Evolutionary conservation across 2,113 vertebrate species (phyloP).

Genomic region (Jaculus jaculus): DNA sequence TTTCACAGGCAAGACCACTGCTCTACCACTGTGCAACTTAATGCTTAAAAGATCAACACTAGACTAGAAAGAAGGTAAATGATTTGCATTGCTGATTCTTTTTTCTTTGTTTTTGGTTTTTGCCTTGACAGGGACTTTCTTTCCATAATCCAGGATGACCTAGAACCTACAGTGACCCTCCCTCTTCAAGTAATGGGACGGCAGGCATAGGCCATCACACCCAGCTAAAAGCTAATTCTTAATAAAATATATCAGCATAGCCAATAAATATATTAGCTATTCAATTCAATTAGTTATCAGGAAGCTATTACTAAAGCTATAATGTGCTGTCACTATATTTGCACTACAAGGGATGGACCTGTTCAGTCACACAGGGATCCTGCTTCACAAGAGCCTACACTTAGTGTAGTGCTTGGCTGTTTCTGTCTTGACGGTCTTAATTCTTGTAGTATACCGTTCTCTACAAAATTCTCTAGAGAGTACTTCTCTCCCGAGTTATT

Average conservation of each 20-base stretch:
- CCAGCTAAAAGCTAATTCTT: not conserved
- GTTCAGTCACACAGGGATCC: not conserved
- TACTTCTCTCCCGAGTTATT: not conserved
- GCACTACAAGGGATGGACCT: not conserved
- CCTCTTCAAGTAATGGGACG: not conserved
- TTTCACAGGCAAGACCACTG: not conserved
- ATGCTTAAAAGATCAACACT: not conserved
- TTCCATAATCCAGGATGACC: no score
- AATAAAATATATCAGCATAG: not conserved
- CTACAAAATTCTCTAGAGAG: not conserved
- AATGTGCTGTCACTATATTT: not conserved
- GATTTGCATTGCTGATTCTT: not conserved
- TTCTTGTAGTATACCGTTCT: not conserved
- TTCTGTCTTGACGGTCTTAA: not conserved
- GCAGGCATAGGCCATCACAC: not conserved
- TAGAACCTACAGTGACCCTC: no score
- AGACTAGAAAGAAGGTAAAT: not conserved
- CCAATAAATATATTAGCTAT: not conserved
- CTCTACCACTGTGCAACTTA: not conserved
- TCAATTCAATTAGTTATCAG: not conserved
- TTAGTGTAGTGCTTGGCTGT: not conserved
- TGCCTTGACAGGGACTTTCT: no score
- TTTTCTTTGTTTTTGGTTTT: no score
- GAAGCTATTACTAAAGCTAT: not conserved
- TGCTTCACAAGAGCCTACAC: not conserved